Conservation (phyloP, 1,140 invertebrate genomes). For the Calliphora vicina region DNA sequence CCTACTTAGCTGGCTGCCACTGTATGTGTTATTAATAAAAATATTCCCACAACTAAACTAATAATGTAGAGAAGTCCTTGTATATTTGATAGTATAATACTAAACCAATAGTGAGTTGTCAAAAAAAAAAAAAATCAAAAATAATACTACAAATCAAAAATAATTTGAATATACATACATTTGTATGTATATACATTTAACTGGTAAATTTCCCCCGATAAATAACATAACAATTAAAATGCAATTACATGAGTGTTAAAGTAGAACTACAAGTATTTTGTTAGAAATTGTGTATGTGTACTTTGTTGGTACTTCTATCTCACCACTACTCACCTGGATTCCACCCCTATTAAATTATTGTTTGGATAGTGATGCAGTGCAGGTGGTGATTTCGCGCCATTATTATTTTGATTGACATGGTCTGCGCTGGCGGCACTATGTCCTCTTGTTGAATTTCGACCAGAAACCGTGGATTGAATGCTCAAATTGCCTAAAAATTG, state of each 20-base stretch:
- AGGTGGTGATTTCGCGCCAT: slow-evolving; percentile 36
- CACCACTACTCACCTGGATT: slow-evolving; percentile 52
- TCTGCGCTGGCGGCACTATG: slow-evolving; percentile 15
- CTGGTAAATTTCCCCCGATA: not conserved
- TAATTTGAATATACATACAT: too few species aligned
- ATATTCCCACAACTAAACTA: too few species aligned
- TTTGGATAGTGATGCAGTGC: slow-evolving; percentile 44
- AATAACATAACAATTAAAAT: slow-evolving; percentile 32
- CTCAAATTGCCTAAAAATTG: slow-evolving; percentile 30
- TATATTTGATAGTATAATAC: too few species aligned
- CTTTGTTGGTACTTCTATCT: not conserved
- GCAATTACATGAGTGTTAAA: slow-evolving; percentile 2
- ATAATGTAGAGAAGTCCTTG: too few species aligned
- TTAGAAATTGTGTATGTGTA: too few species aligned
- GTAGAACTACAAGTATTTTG: not conserved
- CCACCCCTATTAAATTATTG: slow-evolving; percentile 52
- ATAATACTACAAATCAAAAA: too few species aligned
- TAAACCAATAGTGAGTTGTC: too few species aligned
- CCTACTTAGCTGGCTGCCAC: too few species aligned
- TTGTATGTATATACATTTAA: too few species aligned
- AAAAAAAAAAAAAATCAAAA: too few species aligned
- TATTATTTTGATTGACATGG: slow-evolving; percentile 45
- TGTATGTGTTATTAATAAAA: too few species aligned
- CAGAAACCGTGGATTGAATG: slow-evolving; percentile 45
- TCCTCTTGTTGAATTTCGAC: slow-evolving; percentile 37